These are phyloP conservation scores for Aleiodes leptofemur DNA, from an alignment of 2,888 invertebrate genomes.

Conservation along the genomic window DNA sequence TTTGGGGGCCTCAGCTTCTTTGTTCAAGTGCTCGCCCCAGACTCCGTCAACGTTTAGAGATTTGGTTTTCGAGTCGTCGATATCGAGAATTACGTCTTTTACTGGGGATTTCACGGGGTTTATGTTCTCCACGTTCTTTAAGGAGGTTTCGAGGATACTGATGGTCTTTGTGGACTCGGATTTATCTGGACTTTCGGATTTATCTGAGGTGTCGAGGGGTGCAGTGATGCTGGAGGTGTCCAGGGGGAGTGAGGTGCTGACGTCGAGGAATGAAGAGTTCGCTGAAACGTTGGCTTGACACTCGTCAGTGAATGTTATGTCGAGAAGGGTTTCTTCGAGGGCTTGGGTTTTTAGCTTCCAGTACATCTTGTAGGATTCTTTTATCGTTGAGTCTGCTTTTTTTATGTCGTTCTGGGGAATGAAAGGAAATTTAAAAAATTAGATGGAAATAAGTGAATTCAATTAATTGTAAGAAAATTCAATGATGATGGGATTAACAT, in stretches of 20 bases:
- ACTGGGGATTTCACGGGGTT: conserved; percentile 34
- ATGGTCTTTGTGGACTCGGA: conserved; percentile 7
- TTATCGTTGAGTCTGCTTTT: conserved; percentile 84
- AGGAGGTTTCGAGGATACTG: background rate
- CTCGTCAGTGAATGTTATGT: conserved; percentile 75
- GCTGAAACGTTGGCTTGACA: conserved; percentile 56
- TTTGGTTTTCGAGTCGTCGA: conserved; percentile 8
- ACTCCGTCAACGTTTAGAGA: conserved; percentile 68
- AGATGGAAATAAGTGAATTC: background rate
- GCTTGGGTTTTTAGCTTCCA: conserved; percentile 86
- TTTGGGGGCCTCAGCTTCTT: conserved; percentile 61
- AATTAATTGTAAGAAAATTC: no score
- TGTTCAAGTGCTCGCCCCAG: conserved; percentile 77
- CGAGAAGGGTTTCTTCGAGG: conserved; percentile 83
- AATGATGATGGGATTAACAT: no score
- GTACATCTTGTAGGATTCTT: conserved; percentile 88
- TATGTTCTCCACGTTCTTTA: conserved; percentile 59
- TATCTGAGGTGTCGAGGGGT: background rate
- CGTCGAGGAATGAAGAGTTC: conserved; percentile 44
- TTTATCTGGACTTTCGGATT: background rate
- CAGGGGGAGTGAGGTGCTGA: background rate
- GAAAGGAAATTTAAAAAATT: conserved; percentile 24
- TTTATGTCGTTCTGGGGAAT: conserved; percentile 84
- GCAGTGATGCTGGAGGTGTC: conserved; percentile 25
- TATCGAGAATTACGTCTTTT: conserved; percentile 3